These are phyloP conservation scores for Cardiocondyla obscurior DNA, from an alignment of 1,140 invertebrate species.

Conservation along the genomic window DNA sequence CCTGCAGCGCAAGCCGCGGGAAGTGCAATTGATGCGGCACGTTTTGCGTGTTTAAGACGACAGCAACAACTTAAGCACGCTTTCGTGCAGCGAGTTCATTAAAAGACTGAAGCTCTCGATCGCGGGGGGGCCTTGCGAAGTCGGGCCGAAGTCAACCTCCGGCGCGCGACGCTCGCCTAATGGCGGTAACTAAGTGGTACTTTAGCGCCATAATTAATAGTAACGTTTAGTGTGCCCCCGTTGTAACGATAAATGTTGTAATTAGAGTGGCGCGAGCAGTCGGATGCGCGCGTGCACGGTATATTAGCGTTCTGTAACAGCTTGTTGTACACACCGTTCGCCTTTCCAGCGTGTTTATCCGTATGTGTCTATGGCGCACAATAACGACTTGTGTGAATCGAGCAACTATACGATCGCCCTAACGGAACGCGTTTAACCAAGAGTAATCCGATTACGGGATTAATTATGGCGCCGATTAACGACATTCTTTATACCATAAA, in stretches of 20 bases:
- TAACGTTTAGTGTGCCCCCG: slow-evolving; percentile 52
- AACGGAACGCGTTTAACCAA: slow-evolving; percentile 28
- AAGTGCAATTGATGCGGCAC: neutral
- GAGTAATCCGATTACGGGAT: slow-evolving; percentile 42
- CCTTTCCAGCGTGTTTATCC: slow-evolving; percentile 13
- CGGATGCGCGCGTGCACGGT: slow-evolving; percentile 29
- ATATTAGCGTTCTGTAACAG: slow-evolving; percentile 53
- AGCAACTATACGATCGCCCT: slow-evolving; percentile 8
- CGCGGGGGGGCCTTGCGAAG: slow-evolving; percentile 21
- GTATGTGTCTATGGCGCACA: slow-evolving; percentile 10
- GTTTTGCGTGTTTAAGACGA: neutral
- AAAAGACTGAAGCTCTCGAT: slow-evolving; percentile 38
- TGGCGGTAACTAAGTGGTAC: slow-evolving; percentile 55
- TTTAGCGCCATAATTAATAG: slow-evolving; percentile 54
- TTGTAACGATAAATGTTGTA: slow-evolving; percentile 57
- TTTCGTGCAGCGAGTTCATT: slow-evolving; percentile 22
- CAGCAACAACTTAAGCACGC: neutral
- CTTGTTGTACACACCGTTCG: slow-evolving; percentile 48
- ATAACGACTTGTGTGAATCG: slow-evolving; percentile 44
- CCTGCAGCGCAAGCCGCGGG: neutral
- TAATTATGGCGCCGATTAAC: slow-evolving; percentile 49
- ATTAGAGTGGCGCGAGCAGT: slow-evolving; percentile 44
- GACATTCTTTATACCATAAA: slow-evolving; percentile 43
- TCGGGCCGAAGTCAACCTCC: slow-evolving; percentile 10
- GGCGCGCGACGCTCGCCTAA: slow-evolving; percentile 16